These are phyloP conservation scores for Silurus glanis DNA, from an alignment of 2,113 vertebrate genomes.

Conservation along the genomic window DNA sequence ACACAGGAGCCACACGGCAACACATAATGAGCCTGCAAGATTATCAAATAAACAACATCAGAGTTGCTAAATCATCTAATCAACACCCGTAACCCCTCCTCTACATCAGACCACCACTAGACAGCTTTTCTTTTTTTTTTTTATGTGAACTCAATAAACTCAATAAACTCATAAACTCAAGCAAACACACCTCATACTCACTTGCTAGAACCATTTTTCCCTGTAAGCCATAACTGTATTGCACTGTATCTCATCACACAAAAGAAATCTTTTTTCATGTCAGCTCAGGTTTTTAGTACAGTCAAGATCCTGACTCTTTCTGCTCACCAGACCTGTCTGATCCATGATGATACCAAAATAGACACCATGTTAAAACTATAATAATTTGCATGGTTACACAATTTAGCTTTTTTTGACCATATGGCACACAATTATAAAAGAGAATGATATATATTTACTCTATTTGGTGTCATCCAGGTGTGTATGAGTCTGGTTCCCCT, in stretches of 20 bases:
- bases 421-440: too few relatives aligned
- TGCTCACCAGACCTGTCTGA: too few relatives aligned
- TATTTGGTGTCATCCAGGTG: too few relatives aligned
- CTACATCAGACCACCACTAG: neutral
- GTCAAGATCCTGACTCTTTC: too few relatives aligned
- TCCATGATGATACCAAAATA: too few relatives aligned
- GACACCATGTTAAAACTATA: too few relatives aligned
- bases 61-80: neutral
- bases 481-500: too few relatives aligned
- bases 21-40: neutral
- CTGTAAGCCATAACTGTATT: neutral
- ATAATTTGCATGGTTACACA: too few relatives aligned
- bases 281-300: neutral
- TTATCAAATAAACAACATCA: slow-evolving; percentile 5
- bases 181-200: neutral
- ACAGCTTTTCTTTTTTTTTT: neutral
- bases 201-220: neutral
- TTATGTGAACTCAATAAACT: neutral
- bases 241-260: neutral
- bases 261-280: neutral
- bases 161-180: neutral
- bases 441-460: too few relatives aligned
- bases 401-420: too few relatives aligned
- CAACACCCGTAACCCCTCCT: neutral
- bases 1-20: neutral